A percentile compares a stretch with the other conserved stretches of the same genome.
Conservation (phyloP, 1,140 invertebrate species). For the Drosophila repleta region DNA sequence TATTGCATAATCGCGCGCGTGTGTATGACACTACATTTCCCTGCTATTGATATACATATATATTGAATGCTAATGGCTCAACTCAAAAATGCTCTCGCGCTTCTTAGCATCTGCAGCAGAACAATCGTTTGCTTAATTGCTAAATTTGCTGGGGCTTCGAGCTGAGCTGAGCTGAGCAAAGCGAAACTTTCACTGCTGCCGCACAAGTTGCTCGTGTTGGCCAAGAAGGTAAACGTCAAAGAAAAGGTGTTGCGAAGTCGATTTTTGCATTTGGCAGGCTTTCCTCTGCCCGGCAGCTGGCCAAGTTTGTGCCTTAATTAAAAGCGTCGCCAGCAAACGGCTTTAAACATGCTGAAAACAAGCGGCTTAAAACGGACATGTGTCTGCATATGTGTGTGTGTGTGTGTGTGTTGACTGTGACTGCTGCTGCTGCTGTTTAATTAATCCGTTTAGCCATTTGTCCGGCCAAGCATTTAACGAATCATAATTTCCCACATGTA, state of each 20-base stretch:
- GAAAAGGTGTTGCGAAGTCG: conserved; percentile 7
- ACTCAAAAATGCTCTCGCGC: conserved; percentile 20
- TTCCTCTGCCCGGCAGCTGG: conserved; percentile 11
- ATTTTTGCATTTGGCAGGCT: conserved; percentile 13
- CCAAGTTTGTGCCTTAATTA: conserved; percentile 56
- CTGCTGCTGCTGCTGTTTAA: conserved; percentile 34
- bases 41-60: conserved; percentile 6
- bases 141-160: conserved; percentile 29
- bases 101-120: conserved; percentile 23
- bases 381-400: background rate
- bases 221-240: conserved; percentile 35
- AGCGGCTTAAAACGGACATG: conserved; percentile 60
- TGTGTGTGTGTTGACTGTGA: background rate
- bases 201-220: conserved; percentile 24
- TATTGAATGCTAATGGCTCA: conserved; percentile 4
- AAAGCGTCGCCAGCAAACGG: conserved; percentile 34
- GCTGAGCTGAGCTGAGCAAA: background rate
- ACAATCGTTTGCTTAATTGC: conserved; percentile 49
- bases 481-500: conserved; percentile 79
- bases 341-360: conserved; percentile 41
- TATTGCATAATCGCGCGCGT: conserved; percentile 51
- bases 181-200: conserved; percentile 26
- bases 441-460: conserved; percentile 71
- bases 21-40: conserved; percentile 18
- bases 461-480: conserved; percentile 51